phyloP scores from a whole-genome alignment of 1,140 invertebrate genomes.

The Trichonephila clavata region DNA sequence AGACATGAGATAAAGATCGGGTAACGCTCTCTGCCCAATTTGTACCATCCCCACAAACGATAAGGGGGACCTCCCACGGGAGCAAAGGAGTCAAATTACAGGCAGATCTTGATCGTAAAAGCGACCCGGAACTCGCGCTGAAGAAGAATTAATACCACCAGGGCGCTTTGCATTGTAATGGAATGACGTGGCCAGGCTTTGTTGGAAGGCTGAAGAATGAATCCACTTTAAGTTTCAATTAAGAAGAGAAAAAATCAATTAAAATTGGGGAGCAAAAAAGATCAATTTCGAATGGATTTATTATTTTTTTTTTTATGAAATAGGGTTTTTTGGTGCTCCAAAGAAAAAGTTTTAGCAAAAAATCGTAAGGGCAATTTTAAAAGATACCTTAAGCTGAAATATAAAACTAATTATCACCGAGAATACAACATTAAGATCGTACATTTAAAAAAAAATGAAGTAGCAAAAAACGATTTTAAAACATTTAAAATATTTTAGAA shows the following conservation, averaged over 20 bases:
- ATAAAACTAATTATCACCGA: too few species aligned
- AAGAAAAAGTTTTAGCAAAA: too few species aligned
- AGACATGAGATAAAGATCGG: neutral
- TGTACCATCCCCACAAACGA: neutral
- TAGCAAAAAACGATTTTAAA: too few species aligned
- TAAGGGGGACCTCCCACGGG: neutral
- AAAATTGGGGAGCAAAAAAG: neutral
- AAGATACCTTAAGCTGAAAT: too few species aligned
- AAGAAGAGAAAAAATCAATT: constrained; percentile 4
- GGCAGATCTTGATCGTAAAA: neutral
- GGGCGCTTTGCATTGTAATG: constrained; percentile 26
- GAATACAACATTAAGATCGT: too few species aligned
- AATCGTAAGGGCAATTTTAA: too few species aligned
- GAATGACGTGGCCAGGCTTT: neutral
- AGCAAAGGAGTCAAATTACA: neutral
- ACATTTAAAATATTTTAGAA: too few species aligned
- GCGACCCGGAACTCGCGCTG: neutral
- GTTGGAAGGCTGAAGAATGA: neutral
- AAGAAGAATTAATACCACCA: neutral
- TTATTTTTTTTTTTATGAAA: too few species aligned
- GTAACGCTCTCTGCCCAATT: constrained; percentile 3
- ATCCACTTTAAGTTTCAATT: neutral
- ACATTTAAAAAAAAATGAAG: too few species aligned
- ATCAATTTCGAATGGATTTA: too few species aligned
- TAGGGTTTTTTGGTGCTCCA: too few species aligned